These are phyloP conservation scores for Antechinus stuartii DNA, from an alignment of 2,113 vertebrate genomes.

Conservation along the genomic window DNA sequence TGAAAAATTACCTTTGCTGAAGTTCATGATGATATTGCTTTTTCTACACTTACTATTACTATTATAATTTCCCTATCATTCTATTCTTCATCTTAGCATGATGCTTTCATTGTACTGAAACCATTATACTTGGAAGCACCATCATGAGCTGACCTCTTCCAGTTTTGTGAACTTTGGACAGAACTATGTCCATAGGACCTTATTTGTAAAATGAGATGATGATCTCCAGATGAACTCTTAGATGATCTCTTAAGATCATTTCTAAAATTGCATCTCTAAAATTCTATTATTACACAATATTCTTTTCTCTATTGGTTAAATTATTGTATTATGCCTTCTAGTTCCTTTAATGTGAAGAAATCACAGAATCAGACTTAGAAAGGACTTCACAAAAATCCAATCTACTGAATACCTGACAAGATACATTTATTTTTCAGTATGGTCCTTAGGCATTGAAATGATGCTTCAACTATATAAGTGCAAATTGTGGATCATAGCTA, in stretches of 20 bases:
- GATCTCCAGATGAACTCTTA: no score
- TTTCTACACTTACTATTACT: not conserved
- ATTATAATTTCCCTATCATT: constrained; percentile 3
- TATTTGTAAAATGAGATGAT: constrained; percentile 47
- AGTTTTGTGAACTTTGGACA: not conserved
- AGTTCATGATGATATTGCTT: not conserved
- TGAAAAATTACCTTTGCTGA: not conserved
- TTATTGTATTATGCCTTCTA: constrained; percentile 34
- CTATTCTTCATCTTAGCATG: constrained; percentile 21
- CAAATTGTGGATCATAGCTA: constrained; percentile 12
- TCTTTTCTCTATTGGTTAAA: constrained; percentile 10
- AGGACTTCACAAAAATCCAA: not conserved
- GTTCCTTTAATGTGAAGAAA: constrained; percentile 18
- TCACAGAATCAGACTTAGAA: constrained; percentile 1
- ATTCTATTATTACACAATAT: constrained; percentile 31
- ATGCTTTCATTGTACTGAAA: not conserved
- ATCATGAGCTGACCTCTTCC: constrained; percentile 10
- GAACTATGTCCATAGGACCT: not conserved
- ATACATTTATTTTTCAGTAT: constrained; percentile 28
- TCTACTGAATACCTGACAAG: not conserved
- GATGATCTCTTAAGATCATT: not conserved
- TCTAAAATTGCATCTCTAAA: not conserved
- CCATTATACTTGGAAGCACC: constrained; percentile 7
- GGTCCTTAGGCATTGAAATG: not conserved
- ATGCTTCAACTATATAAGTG: constrained; percentile 11